Evolutionary conservation across 2,113 vertebrate genomes (phyloP), one percentile per base, ranked within the genome.

Genomic region (Natator depressus): DNA sequence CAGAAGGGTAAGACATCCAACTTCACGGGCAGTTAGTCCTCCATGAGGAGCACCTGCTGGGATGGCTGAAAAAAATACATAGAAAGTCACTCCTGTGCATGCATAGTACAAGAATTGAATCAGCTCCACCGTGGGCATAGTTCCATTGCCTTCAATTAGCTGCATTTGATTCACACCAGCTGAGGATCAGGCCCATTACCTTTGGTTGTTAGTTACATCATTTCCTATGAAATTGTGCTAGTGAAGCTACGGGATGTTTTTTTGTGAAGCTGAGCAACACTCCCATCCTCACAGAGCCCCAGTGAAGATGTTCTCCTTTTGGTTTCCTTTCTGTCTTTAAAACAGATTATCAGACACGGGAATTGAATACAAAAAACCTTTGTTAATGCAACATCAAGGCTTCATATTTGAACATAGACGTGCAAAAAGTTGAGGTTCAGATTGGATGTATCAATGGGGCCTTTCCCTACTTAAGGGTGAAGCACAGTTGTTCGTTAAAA

Each of bases 251-350:
- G n/a, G 24, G 51, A 75, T 31, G 57, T 96, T n/a, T 85, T 10
- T 1, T 88, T 82, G 82, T 93, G 82, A 92, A 95, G 80, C 24
- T 82, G 47, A 96, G 88, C 31, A 87, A 97, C 94, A 90, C 84
- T 89, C 25, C 89, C 65, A 27, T 92, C 87, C 24, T 76, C 72
- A 25, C 7, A 91, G 91, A 2, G 2, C 84, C 25, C 80, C 10
- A 10, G 5, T 22, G 0, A 0, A 92, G 17, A 42, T 88, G 84
- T 55, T 89, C 89, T 42, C 65, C 17, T 91, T 91, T 85, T 38
- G 38, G 94, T 50, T 81, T 83, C 69, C 86, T 96, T 97, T 95
- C 95, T 97, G 95, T 94, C 88, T 88, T 72, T 46, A 22, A 81
- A 87, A 92, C 53, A 86, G 90, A 59, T 31, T 38, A 65, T 12